Evolutionary conservation across 92 coral and sea anemone species (phyloP), one percentile per base, ranked within the genome.

Genomic region (Nematostella vectensis): DNA sequence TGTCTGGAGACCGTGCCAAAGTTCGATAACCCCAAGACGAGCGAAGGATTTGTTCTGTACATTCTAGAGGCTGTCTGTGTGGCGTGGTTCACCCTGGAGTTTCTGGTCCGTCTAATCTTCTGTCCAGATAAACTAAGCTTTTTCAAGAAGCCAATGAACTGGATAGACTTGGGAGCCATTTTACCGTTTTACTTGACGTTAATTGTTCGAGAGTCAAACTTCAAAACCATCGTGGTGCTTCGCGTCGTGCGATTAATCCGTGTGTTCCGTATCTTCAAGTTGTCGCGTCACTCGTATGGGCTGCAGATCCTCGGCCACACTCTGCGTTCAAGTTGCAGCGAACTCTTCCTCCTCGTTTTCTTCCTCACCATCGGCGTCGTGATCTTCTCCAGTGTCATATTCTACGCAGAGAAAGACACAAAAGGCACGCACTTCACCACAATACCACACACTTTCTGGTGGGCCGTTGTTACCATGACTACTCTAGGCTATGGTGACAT

Each of bases 381-480:
- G 22, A 88, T 93, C 21, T 93, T 93, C 43, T 93, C 99, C 23
- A 86, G 88, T 19, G 58, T 86, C 25, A 93, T 93, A 15, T 93
- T 72, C 54, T 93, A 86, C 71, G 99, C 99, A 59, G 99, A 93
- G 55, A 83, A 75, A 30, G 99, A 87, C 59, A 56, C 56, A 0
- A 56, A 43, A 3, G 11, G 40, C 24, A 69, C 77, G 0, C 69
- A 74, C 48, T 93, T 93, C 59, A 77, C 83, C 47, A 81, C 96
- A 21, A 93, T 93, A 59, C 99, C 99, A 40, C 84, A 81, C 33
- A 78, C 91, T 15, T 93, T 93, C 65, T 93, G 99, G 99, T 93
- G 99, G 99, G 99, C 99, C 18, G 96, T 93, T 1, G 94, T 93
- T 39, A 93, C 99, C 66, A 93, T 93, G 99, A 93, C 99, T 29